Percentiles rank a stretch among this genome's conserved stretches.
phyloP scores from a whole-genome alignment of 2,797 vertebrate genomes.

The Orestias chungarensis region DNA sequence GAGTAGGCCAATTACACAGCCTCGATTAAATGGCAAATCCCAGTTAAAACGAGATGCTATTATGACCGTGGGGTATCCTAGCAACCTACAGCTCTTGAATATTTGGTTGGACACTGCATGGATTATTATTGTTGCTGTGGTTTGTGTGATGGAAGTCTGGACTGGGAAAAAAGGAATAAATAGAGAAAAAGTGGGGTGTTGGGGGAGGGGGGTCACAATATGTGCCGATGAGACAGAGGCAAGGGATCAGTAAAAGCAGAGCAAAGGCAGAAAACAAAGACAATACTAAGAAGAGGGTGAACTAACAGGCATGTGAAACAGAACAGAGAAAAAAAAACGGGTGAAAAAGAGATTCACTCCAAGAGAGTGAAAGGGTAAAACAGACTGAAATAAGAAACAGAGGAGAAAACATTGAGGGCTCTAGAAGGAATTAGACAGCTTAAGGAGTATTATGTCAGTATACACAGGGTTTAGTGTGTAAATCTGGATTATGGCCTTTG shows the following conservation, averaged over 20 bases:
- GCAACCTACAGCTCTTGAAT: constrained; percentile 71
- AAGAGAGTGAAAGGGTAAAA: constrained; percentile 39
- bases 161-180: constrained; percentile 19
- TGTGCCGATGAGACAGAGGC: constrained; percentile 45
- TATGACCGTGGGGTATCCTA: constrained; percentile 74
- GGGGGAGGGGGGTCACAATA: constrained; percentile 30
- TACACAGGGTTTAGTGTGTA: constrained; percentile 83
- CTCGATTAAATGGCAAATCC: constrained; percentile 76
- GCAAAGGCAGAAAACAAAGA: constrained; percentile 27
- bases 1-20: constrained; percentile 73
- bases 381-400: constrained; percentile 53
- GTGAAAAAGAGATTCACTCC: constrained; percentile 37
- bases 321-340: constrained; percentile 35
- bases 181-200: neutral
- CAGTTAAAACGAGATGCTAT: constrained; percentile 77
- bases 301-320: constrained; percentile 50
- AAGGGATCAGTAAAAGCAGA: constrained; percentile 41
- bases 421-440: constrained; percentile 83
- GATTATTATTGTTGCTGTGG: constrained; percentile 57
- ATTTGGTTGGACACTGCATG: constrained; percentile 49
- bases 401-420: constrained; percentile 68
- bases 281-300: constrained; percentile 58
- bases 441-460: constrained; percentile 86
- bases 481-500: constrained; percentile 82
- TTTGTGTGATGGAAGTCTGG: constrained; percentile 49